These are phyloP conservation scores for Datnioides undecimradiatus DNA, from an alignment of 2,113 vertebrate species.

Conservation along the genomic window DNA sequence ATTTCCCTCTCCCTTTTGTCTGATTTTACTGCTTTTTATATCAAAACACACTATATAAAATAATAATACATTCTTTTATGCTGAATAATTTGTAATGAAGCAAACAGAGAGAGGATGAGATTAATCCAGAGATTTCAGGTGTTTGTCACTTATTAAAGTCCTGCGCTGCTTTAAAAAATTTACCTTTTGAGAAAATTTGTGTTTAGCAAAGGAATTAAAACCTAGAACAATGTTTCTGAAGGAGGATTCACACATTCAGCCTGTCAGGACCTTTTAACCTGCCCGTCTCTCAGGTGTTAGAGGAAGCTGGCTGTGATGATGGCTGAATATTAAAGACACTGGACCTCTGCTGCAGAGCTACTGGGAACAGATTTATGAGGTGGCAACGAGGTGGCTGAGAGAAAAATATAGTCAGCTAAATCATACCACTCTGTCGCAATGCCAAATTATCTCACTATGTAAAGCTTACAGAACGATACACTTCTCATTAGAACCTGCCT, in stretches of 20 bases:
- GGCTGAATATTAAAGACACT: constrained; percentile 68
- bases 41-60: not conserved
- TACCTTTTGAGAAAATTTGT: not conserved
- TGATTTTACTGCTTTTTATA: not conserved
- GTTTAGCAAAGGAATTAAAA: not conserved
- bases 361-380: constrained; percentile 78
- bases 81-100: not conserved
- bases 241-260: constrained; percentile 30
- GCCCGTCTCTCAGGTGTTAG: constrained; percentile 41
- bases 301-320: constrained; percentile 5
- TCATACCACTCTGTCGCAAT: constrained; percentile 70
- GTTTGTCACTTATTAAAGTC: not conserved
- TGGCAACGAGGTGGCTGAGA: constrained; percentile 68
- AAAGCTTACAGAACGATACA: constrained; percentile 67
- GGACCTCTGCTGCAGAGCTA: constrained; percentile 63
- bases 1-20: not conserved
- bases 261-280: constrained; percentile 40
- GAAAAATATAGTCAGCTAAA: constrained; percentile 79
- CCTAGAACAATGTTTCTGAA: not conserved
- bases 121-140: not conserved
- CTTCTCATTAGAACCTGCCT: constrained; percentile 64
- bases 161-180: not conserved
- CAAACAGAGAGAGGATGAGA: not conserved
- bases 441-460: constrained; percentile 81
- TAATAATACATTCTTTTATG: not conserved